Conservation (phyloP, 2,797 vertebrate genomes). For the Paramormyrops hopkinsi region DNA sequence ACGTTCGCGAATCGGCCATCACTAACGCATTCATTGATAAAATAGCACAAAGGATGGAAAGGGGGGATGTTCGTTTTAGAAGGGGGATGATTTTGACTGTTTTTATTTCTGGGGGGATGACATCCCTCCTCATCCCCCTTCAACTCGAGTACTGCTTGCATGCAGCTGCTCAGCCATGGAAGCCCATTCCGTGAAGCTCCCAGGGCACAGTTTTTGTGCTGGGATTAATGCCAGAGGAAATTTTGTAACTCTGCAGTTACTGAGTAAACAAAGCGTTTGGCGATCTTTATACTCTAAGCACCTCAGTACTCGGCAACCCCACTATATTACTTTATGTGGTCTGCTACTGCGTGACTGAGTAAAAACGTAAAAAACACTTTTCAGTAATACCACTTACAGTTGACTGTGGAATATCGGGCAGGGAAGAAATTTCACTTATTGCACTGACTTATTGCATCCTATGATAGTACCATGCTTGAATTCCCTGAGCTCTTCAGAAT, state of each 20-base stretch:
- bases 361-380: background rate
- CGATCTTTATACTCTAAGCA: background rate
- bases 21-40: too few species aligned
- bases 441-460: background rate
- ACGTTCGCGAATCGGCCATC: too few species aligned
- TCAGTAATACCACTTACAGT: background rate
- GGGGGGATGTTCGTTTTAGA: too few species aligned
- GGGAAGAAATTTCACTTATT: background rate
- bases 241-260: background rate
- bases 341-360: background rate
- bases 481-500: background rate
- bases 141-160: background rate
- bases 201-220: background rate
- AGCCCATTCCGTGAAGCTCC: background rate
- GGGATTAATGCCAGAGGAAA: background rate
- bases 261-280: background rate
- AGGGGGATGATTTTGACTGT: too few species aligned
- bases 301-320: background rate
- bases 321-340: background rate
- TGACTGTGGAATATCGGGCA: background rate
- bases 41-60: too few species aligned
- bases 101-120: too few species aligned
- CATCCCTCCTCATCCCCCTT: too few species aligned
- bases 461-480: background rate
- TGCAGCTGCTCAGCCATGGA: background rate